Base-by-base conservation (phyloP, 35 echinoderm and acorn worm species). In the Anneissia japonica region DNA sequence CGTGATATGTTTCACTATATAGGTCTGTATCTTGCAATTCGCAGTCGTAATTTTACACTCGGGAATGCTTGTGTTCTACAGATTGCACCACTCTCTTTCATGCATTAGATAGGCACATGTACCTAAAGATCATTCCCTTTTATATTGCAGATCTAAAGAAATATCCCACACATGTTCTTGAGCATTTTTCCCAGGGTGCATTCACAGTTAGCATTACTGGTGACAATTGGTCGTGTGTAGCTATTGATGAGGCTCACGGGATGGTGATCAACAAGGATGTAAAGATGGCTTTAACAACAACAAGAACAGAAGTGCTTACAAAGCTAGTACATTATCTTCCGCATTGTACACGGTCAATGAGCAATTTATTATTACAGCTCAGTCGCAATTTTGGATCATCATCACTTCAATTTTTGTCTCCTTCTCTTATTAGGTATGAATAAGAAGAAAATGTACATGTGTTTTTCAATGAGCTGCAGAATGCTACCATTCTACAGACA, bases 191-290 rank as follows among this genome's bases (percentile, higher is more conserved):
- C 23, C 30, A 77, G 21, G 85, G 84, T 32, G 90, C 79, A 26
- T 92, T 92, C 79, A 79, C 90, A 19, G 80, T 87, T 7, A 92
- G 79, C 51, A 87, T 92, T 16, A 51, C 72, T 31, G 85, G 85
- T 72, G 30, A 34, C 4, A 51, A 51, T 38, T 46, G 72, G 30
- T 87, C 30, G 12, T 83, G 77, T 87, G 90, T 87, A 35, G 85
- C 90, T 0, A 32, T 87, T 34, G 85, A 92, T 87, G 90, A 92
- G 37, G 90, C 90, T 19, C 90, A 92, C 83, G 85, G 87, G 34
- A 92, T 92, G 90, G 14, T 81, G 4, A 92, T 87, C 32, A 92
- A 92, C 72, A 92, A 87, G 46, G 35, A 86, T 34, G 77, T 92
- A 26, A 87, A 92, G 43, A 79, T 83, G 80, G 56, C 79, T 13